These are phyloP conservation scores for Platycheirus rosarum DNA, from an alignment of 2,888 invertebrate genomes.

Conservation along the genomic window DNA sequence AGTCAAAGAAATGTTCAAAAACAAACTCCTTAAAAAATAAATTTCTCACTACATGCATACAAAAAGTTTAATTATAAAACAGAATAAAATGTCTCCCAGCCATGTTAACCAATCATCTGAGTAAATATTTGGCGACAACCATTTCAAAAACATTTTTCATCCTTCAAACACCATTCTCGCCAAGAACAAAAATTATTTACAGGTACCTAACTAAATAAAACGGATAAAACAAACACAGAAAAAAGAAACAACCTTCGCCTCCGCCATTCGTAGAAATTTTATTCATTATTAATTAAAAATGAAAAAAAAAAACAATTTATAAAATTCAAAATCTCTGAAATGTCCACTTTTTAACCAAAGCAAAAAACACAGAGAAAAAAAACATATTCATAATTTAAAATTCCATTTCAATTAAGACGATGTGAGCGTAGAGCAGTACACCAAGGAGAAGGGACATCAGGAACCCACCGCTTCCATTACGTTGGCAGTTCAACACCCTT, in stretches of 20 bases:
- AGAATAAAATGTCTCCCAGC: conserved; percentile 2
- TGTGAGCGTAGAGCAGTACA: no score
- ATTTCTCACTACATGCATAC: no score
- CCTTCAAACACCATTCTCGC: conserved; percentile 17
- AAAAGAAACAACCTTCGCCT: conserved; percentile 13
- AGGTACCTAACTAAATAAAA: conserved; percentile 20
- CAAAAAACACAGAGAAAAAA: conserved; percentile 15
- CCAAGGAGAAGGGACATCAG: conserved; percentile 17
- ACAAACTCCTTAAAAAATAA: no score
- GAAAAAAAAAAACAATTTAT: conserved; percentile 19
- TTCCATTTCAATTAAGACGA: conserved; percentile 60
- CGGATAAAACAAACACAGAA: conserved; percentile 24
- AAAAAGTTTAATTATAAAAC: no score
- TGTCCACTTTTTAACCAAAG: conserved; percentile 31
- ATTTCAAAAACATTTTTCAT: conserved; percentile 27
- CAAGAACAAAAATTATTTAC: conserved; percentile 15
- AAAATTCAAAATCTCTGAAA: conserved; percentile 27
- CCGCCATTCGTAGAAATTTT: conserved; percentile 16
- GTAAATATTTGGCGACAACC: conserved; percentile 23
- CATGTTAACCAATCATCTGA: conserved; percentile 28
- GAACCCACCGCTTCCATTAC: conserved; percentile 1
- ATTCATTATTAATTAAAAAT: conserved; percentile 34
- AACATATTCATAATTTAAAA: conserved; percentile 51
- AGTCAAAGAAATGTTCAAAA: no score
- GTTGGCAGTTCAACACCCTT: background rate